Conservation (phyloP, 2,797 vertebrate species). For the Falco naumanni region DNA sequence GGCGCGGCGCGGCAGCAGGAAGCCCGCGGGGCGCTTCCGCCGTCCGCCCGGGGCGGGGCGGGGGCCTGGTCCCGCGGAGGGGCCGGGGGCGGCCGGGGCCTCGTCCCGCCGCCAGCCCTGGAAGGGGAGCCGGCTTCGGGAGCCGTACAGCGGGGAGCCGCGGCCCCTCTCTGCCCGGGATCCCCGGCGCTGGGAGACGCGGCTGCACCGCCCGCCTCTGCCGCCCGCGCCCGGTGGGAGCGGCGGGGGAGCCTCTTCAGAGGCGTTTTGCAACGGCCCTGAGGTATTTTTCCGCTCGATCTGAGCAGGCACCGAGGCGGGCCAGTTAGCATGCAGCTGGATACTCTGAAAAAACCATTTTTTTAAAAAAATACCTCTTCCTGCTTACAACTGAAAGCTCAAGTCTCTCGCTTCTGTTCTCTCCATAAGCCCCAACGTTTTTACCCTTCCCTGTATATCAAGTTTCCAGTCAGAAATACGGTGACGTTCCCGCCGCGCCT, state of each 20-base stretch:
- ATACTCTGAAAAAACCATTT: not conserved
- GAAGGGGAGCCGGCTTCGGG: not conserved
- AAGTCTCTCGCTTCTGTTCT: rapidly evolving
- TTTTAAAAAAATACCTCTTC: not conserved
- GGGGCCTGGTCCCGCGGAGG: not conserved
- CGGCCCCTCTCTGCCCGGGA: not conserved
- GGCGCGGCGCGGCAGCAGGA: not conserved
- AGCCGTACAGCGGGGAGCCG: not conserved
- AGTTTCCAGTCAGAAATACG: not conserved
- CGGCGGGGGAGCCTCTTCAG: no score
- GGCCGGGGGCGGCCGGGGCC: no score
- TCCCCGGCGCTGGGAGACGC: no score
- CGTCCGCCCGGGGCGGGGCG: not conserved
- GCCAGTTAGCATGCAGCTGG: not conserved
- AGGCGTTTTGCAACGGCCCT: not conserved
- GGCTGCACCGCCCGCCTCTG: no score
- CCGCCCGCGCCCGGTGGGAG: no score
- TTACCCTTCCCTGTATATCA: rapidly evolving
- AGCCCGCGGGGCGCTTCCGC: not conserved
- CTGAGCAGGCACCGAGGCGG: not conserved
- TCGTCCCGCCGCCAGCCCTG: no score
- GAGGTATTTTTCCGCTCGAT: not conserved
- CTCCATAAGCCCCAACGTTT: not conserved
- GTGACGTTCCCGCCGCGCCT: rapidly evolving
- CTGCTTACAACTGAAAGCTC: not conserved